Evolutionary conservation across 2,797 vertebrate genomes (phyloP).

Genomic region (Crocodylus rhombifer): DNA sequence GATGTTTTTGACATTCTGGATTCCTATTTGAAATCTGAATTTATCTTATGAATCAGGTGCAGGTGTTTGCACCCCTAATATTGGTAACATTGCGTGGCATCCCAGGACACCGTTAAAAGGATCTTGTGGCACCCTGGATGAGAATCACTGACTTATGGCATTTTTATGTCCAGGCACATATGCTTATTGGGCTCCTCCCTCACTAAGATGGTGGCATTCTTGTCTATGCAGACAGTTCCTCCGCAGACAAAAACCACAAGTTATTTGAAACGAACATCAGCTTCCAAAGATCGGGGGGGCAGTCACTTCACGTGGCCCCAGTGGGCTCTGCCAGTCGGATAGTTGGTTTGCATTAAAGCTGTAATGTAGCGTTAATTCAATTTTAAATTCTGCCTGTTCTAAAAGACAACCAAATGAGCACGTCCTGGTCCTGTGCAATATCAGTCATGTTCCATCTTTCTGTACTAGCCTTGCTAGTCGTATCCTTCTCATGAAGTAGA

Average conservation of each 20-base stretch:
- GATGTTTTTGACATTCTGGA: too few relatives aligned
- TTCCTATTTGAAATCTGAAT: too few relatives aligned
- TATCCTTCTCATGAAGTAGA: neutral
- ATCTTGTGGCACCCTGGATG: too few relatives aligned
- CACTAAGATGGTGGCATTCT: neutral
- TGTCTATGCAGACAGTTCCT: neutral
- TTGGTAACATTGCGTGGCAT: too few relatives aligned
- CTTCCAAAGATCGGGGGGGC: neutral
- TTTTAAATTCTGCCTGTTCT: neutral
- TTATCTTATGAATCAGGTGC: too few relatives aligned
- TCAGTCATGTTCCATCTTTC: neutral
- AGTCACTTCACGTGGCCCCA: neutral
- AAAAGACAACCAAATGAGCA: neutral
- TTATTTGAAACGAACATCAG: neutral
- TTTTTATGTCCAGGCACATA: neutral
- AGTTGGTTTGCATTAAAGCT: neutral
- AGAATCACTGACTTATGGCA: neutral
- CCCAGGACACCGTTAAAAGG: too few relatives aligned
- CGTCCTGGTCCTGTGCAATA: neutral
- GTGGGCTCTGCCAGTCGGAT: neutral
- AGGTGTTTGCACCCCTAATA: too few relatives aligned
- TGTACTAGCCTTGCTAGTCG: accelerated
- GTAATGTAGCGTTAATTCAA: neutral
- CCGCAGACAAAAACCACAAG: neutral
- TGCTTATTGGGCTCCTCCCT: neutral